A percentile compares a stretch with the other conserved stretches of the same genome.
Evolutionary conservation across 2,113 vertebrate genomes (phyloP).

Genomic region (Strix aluco): DNA sequence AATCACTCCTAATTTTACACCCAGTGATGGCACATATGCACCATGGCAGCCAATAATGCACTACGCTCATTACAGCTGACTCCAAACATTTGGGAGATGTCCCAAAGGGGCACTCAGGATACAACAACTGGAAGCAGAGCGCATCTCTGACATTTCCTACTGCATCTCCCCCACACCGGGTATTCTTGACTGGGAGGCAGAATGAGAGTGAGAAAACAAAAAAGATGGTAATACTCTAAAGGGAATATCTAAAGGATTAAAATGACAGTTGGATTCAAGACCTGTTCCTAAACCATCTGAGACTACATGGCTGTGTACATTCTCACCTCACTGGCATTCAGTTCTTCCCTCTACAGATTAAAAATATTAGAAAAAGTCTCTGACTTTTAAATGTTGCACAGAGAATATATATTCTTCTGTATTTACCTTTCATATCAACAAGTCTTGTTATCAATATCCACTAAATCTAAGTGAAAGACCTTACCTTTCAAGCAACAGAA

Average conservation of each 20-base stretch:
- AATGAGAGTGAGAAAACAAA: not conserved
- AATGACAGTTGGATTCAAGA: not conserved
- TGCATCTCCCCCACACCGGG: not conserved
- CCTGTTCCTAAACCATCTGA: not conserved
- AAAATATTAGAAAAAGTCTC: not conserved
- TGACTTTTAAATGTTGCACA: not conserved
- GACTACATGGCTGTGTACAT: not conserved
- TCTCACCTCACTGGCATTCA: not conserved
- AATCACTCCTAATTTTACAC: conserved; percentile 45
- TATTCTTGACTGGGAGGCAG: not conserved
- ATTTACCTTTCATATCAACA: not conserved
- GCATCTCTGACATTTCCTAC: not conserved
- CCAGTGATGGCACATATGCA: not conserved
- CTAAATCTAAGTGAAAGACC: not conserved
- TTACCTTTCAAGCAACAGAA: not conserved
- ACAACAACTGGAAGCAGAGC: not conserved
- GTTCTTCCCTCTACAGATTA: not conserved
- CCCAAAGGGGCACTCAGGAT: not conserved
- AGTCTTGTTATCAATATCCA: not conserved
- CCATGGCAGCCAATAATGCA: not conserved
- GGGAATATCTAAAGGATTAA: not conserved
- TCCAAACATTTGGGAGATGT: not conserved
- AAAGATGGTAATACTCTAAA: not conserved
- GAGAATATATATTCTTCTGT: not conserved
- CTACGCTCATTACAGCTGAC: not conserved